Percentiles rank a stretch among this genome's conserved stretches.
Conservation (phyloP, 2,113 vertebrate genomes). For the Ceyx margarethae region DNA sequence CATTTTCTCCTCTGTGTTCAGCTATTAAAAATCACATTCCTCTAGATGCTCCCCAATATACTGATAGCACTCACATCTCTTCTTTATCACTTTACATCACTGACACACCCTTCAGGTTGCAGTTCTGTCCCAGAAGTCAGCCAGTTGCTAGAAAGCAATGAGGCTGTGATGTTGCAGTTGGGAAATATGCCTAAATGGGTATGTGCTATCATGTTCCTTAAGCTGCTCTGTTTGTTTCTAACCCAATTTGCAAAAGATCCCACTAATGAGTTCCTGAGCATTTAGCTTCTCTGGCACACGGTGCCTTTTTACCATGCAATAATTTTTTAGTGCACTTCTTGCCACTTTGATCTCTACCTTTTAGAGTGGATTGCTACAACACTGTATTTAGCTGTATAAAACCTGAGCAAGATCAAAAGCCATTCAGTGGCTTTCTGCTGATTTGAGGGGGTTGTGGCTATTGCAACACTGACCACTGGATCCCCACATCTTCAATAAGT, state of each 20-base stretch:
- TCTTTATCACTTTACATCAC: neutral
- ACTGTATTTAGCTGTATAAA: neutral
- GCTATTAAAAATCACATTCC: neutral
- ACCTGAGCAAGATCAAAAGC: neutral
- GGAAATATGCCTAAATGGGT: neutral
- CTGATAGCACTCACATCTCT: neutral
- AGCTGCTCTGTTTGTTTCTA: neutral
- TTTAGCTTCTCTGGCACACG: neutral
- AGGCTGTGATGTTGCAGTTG: neutral
- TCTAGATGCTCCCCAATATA: neutral
- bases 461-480: neutral
- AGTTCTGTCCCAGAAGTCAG: neutral
- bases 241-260: neutral
- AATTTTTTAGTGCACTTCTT: neutral
- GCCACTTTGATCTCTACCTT: neutral
- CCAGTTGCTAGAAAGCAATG: neutral
- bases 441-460: neutral
- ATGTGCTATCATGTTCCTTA: neutral
- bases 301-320: neutral
- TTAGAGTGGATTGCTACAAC: neutral
- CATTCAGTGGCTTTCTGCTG: neutral
- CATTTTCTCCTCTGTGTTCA: neutral
- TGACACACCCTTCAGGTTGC: neutral
- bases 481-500: neutral
- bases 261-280: neutral